phyloP scores from a whole-genome alignment of 2,113 vertebrate genomes.

The Neoarius graeffei region DNA sequence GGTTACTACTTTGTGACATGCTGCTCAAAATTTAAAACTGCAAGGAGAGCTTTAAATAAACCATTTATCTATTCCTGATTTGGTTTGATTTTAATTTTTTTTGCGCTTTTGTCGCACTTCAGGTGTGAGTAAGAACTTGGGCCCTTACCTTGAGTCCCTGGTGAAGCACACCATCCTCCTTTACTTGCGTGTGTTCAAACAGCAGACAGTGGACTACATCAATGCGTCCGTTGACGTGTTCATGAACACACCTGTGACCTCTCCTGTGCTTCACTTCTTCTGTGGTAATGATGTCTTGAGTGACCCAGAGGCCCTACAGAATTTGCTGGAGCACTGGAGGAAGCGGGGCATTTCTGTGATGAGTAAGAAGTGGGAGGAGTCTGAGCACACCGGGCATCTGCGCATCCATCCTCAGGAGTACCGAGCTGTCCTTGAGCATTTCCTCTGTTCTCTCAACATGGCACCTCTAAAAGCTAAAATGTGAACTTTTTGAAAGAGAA shows the following conservation, averaged over 20 bases:
- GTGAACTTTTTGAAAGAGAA: constrained; percentile 44
- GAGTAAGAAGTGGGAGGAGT: constrained; percentile 68
- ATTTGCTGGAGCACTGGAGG: constrained; percentile 59
- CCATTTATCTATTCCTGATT: no score
- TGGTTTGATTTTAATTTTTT: constrained; percentile 4
- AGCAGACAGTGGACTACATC: constrained; percentile 65
- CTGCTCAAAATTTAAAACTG: no score
- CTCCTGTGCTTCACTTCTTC: constrained; percentile 68
- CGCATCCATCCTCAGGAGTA: constrained; percentile 70
- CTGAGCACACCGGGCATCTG: constrained; percentile 67
- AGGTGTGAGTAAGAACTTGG: constrained; percentile 67
- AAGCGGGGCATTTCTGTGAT: constrained; percentile 52
- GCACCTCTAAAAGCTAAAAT: constrained; percentile 58
- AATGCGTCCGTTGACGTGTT: constrained; percentile 48
- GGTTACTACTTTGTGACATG: no score
- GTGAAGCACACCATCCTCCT: constrained; percentile 55
- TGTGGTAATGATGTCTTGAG: constrained; percentile 69
- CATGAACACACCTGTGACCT: constrained; percentile 56
- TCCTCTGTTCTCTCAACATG: constrained; percentile 61
- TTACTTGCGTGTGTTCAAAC: constrained; percentile 63
- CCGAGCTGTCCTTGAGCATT: constrained; percentile 55
- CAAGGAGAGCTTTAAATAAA: no score
- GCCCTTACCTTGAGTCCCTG: constrained; percentile 59
- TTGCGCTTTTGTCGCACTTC: constrained; percentile 12
- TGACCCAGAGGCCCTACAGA: constrained; percentile 42